Evolutionary conservation across 2,797 vertebrate genomes (phyloP), one percentile per base, ranked within the genome.

Genomic region (Pelodytes ibericus): DNA sequence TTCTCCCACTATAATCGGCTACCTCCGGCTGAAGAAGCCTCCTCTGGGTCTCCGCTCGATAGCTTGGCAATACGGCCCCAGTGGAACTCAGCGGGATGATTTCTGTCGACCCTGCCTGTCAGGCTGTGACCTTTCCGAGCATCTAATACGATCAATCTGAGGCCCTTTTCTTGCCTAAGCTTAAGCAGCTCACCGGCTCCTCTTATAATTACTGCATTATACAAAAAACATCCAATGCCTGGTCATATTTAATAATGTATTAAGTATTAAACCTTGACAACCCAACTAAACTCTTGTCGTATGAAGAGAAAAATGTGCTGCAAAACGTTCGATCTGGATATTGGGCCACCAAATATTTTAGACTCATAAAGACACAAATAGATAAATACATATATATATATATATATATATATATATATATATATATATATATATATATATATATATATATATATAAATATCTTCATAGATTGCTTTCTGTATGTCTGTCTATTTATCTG

Each of bases 381-480:
- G 41, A 44, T 44, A 44, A 10, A 44, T 44, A 13, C 1, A n/a
- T 3, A 62, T 20, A n/a, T 29, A 65, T 66, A 36, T 49, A 65
- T 41, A 20, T 63, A 63, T 63, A 30, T 63, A 30, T 67, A 41
- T 66, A 66, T 66, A 24, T 67, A 41, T 4, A 47, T n/a, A n/a
- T n/a, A n/a, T n/a, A n/a, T n/a, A n/a, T n/a, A n/a, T n/a, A n/a
- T n/a, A n/a, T n/a, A n/a, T n/a, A n/a, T n/a, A n/a, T n/a, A n/a
- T n/a, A n/a, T n/a, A n/a, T n/a, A n/a, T n/a, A n/a, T n/a, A n/a
- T n/a, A n/a, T n/a, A n/a, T n/a, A n/a, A n/a, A n/a, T n/a, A n/a
- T n/a, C n/a, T n/a, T n/a, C n/a, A n/a, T n/a, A n/a, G n/a, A n/a
- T n/a, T n/a, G n/a, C n/a, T n/a, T n/a, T n/a, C n/a, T n/a, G n/a